Percentiles rank a stretch among this genome's conserved stretches.
These are phyloP conservation scores for Diachasmimorpha longicaudata DNA, from an alignment of 1,140 invertebrate species.

Conservation along the genomic window DNA sequence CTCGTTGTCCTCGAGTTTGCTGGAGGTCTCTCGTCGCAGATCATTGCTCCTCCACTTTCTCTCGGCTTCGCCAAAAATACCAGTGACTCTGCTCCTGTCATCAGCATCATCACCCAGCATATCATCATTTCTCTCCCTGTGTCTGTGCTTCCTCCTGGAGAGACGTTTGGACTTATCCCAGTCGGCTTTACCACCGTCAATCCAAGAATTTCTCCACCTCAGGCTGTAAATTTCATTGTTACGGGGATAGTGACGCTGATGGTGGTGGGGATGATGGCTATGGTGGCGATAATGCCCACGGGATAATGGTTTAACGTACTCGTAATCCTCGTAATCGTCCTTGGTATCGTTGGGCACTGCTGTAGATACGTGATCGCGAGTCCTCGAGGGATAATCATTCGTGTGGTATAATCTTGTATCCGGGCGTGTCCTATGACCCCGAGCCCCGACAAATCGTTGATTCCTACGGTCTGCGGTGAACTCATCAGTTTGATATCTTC, in stretches of 20 bases:
- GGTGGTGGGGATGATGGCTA: background rate
- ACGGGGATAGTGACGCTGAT: background rate
- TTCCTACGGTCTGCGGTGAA: background rate
- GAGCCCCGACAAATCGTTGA: background rate
- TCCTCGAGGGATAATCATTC: background rate
- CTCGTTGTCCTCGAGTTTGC: conserved; percentile 25
- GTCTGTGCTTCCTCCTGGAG: background rate
- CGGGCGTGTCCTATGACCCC: conserved; percentile 19
- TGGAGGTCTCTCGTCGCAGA: background rate
- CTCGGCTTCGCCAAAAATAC: background rate
- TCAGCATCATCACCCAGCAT: conserved; percentile 25
- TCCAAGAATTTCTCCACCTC: background rate
- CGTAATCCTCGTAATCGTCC: conserved; percentile 7
- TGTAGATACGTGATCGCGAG: background rate
- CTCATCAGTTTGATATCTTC: too few relatives aligned
- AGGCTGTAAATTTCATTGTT: background rate
- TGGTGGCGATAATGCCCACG: background rate
- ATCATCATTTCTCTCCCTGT: conserved; percentile 5
- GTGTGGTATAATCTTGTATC: background rate
- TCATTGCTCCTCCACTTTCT: background rate
- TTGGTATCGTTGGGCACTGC: background rate
- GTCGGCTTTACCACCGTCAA: background rate
- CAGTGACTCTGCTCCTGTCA: background rate
- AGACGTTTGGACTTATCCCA: background rate
- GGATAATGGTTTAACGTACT: background rate